These are phyloP conservation scores for Trichacis sp. DNA, from an alignment of 2,888 invertebrate species.

Conservation along the genomic window DNA sequence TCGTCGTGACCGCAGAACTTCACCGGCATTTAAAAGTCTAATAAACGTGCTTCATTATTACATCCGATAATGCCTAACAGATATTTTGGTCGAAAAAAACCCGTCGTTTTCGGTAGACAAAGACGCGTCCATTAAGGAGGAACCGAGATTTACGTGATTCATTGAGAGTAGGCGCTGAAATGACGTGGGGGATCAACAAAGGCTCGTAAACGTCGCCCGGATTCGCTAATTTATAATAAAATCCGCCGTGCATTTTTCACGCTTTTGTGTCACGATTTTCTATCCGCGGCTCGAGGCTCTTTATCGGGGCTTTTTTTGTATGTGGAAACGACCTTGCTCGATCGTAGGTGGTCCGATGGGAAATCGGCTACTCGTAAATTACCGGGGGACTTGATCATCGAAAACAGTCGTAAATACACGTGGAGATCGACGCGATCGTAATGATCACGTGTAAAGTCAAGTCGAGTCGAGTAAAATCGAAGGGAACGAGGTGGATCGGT, in stretches of 20 bases:
- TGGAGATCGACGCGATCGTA: constrained; percentile 60
- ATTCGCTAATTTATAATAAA: constrained; percentile 27
- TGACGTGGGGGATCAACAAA: constrained; percentile 20
- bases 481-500: too few relatives aligned
- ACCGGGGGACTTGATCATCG: constrained; percentile 41
- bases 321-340: too few relatives aligned
- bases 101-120: constrained; percentile 31
- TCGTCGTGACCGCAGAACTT: constrained; percentile 26
- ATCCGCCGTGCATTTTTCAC: not conserved
- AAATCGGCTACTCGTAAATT: constrained; percentile 49
- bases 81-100: constrained; percentile 39
- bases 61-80: constrained; percentile 45
- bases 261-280: not conserved
- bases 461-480: too few relatives aligned
- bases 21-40: constrained; percentile 55
- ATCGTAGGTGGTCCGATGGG: constrained; percentile 43
- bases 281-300: too few relatives aligned
- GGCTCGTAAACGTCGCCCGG: constrained; percentile 16
- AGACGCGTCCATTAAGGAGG: constrained; percentile 35
- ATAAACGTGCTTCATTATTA: constrained; percentile 50
- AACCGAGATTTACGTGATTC: constrained; percentile 26
- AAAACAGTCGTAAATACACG: constrained; percentile 51
- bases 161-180: constrained; percentile 19
- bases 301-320: too few relatives aligned
- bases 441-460: too few relatives aligned